Conservation (phyloP, 2,888 invertebrate species). For the Peribatodes rhomboidaria region DNA sequence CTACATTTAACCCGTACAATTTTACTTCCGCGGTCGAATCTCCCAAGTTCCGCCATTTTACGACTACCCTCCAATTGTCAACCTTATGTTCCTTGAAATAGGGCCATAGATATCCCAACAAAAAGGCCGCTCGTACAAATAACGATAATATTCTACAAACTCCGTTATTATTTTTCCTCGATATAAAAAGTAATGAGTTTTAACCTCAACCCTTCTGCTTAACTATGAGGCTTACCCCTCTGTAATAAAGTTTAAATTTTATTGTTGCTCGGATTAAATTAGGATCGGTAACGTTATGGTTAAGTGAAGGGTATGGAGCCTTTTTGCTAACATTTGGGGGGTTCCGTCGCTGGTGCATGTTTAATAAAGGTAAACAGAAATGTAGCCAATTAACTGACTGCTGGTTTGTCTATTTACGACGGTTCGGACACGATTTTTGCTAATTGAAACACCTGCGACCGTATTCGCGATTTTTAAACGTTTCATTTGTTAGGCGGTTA, state of each 20-base stretch:
- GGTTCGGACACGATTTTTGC: slow-evolving; percentile 24
- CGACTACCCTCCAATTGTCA: slow-evolving; percentile 28
- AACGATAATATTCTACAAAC: slow-evolving; percentile 67
- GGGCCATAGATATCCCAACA: slow-evolving; percentile 48
- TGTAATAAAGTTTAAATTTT: slow-evolving; percentile 57
- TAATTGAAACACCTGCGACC: slow-evolving; percentile 30
- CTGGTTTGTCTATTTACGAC: slow-evolving; percentile 25
- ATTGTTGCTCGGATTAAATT: slow-evolving; percentile 49
- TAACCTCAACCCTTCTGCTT: slow-evolving; percentile 42
- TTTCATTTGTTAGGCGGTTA: not conserved
- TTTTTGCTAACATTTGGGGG: slow-evolving; percentile 55
- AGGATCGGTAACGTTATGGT: slow-evolving; percentile 53
- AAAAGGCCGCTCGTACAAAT: slow-evolving; percentile 58
- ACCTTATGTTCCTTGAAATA: slow-evolving; percentile 47
- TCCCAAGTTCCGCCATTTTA: slow-evolving; percentile 28
- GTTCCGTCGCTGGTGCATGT: slow-evolving; percentile 48
- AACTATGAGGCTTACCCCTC: slow-evolving; percentile 48
- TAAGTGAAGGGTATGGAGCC: slow-evolving; percentile 45
- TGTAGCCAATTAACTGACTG: slow-evolving; percentile 31
- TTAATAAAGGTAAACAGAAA: slow-evolving; percentile 46
- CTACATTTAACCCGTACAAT: slow-evolving; percentile 42
- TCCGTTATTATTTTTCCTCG: slow-evolving; percentile 68
- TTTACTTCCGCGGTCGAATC: slow-evolving; percentile 41
- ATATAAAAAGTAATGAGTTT: slow-evolving; percentile 72
- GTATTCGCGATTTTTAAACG: slow-evolving; percentile 4